Evolutionary conservation across 1,140 invertebrate species (phyloP), one percentile per base, ranked within the genome.

Genomic region (Papilio polytes): DNA sequence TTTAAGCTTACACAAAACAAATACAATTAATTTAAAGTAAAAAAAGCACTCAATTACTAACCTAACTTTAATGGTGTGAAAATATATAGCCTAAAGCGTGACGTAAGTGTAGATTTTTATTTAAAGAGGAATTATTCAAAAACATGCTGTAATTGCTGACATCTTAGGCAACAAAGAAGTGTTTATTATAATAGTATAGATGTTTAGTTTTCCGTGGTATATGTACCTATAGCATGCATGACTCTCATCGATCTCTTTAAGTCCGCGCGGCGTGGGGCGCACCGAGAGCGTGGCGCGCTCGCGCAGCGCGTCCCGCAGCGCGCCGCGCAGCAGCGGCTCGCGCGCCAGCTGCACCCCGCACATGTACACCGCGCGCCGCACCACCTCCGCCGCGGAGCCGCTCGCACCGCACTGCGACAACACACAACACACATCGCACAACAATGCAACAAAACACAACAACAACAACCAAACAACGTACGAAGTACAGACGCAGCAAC

Each of bases 171-270:
- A n/a, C n/a, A n/a, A n/a, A n/a, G n/a, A n/a, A n/a, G n/a, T n/a
- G n/a, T n/a, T n/a, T n/a, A n/a, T n/a, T n/a, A n/a, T n/a, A n/a
- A n/a, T n/a, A n/a, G n/a, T n/a, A n/a, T n/a, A n/a, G n/a, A n/a
- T 41, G 36, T 41, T 41, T 41, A 41, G 3, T 41, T 41, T 41
- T 41, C 7, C 7, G 4, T 41, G 4, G 36, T 41, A 41, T 41
- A 8, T 41, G 36, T 41, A 96, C 90, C 96, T 95, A 84, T 97
- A 98, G 81, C 98, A 98, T 0, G 97, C 96, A 94, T 99, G 99
- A 83, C 97, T 97, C 94, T 99, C 99, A 88, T 99, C 98, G 84
- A 99, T 98, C 85, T 98, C 97, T 94, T 99, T 99, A 2, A 98
- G 94, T 1, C 99, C 99, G 81, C 98, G 97, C 88, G 98, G 98